Conservation (phyloP, 2,888 invertebrate genomes). For the Perithous albicinctus region DNA sequence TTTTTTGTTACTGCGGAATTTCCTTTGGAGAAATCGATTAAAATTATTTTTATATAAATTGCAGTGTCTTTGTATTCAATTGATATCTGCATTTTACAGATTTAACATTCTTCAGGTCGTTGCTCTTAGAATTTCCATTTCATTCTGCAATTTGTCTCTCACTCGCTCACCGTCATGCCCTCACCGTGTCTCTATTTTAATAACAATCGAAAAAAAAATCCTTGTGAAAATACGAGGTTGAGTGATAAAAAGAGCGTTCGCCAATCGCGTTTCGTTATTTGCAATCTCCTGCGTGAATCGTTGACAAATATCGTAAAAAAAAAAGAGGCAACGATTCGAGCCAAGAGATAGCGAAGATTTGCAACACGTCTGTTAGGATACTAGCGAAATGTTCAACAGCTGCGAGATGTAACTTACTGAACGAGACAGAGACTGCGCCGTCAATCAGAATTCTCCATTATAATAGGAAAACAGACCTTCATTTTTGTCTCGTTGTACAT, state of each 20-base stretch:
- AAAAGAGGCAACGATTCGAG: slow-evolving; percentile 10
- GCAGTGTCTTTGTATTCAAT: not conserved
- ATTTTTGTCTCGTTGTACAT: not conserved
- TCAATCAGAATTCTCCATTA: not conserved
- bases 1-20: not conserved
- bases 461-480: not conserved
- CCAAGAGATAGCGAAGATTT: slow-evolving; percentile 35
- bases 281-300: slow-evolving; percentile 19
- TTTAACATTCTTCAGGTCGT: slow-evolving; percentile 15
- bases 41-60: not conserved
- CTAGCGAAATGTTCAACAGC: slow-evolving; percentile 2
- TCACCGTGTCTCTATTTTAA: slow-evolving; percentile 14
- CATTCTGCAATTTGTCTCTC: not conserved
- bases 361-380: slow-evolving; percentile 3
- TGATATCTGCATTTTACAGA: slow-evolving; percentile 3
- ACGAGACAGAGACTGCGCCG: not conserved
- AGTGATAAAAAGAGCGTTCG: slow-evolving; percentile 33
- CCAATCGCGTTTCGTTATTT: slow-evolving; percentile 21
- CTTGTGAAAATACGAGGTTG: slow-evolving; percentile 14
- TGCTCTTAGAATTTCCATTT: slow-evolving; percentile 26
- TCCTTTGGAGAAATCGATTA: not conserved
- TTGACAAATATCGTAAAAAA: slow-evolving; percentile 53
- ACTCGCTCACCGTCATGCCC: not conserved
- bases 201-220: slow-evolving; percentile 17
- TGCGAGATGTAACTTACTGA: not conserved